Evolutionary conservation across 1,140 invertebrate genomes (phyloP), one percentile per base, ranked within the genome.

Genomic region (Cherax quadricarinatus): DNA sequence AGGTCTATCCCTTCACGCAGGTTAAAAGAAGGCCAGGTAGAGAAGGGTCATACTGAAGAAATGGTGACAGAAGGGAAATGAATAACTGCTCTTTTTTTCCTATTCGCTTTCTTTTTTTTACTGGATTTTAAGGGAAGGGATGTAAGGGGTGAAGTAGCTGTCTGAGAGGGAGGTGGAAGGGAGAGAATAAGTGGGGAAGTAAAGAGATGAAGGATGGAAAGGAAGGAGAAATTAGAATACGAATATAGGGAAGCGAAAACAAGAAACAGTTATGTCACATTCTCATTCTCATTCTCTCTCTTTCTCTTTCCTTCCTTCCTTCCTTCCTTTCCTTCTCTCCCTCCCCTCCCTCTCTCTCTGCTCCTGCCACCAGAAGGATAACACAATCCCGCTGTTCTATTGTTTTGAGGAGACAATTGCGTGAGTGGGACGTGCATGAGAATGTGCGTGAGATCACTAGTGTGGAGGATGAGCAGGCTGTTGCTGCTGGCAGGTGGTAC

Each of bases 271-370:
- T 14, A 75, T 9, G 10, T 49, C 84, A 18, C 14, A 18, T 14
- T 73, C 41, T 51, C 49, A 30, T 9, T 75, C 73, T 79, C 73
- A 49, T 48, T 60, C 86, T 78, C 49, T 88, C 86, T 79, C 51
- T 79, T 48, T 78, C 73, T 80, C 73, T 80, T 75, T 88, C 49
- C 7, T 2, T 87, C 66, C 66, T 5, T 24, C 49, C 2, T n/a
- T 57, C 24, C 53, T 53, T 62, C 60, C 24, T 18, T 49, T 12
- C 18, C 1, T 60, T 18, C 16, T 21, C n/a, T 62, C 49, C 12
- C n/a, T 4, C 41, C 66, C 6, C 1, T 0, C 30, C 16, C 6
- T 73, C 7, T 21, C 30, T 24, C 62, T 3, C 62, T 3, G 16
- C 60, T 18, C 9, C 5, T 49, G 12, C 48, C 24, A 3, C 4